phyloP scores from a whole-genome alignment of 2,888 invertebrate genomes.

The Drosophila mimetica region DNA sequence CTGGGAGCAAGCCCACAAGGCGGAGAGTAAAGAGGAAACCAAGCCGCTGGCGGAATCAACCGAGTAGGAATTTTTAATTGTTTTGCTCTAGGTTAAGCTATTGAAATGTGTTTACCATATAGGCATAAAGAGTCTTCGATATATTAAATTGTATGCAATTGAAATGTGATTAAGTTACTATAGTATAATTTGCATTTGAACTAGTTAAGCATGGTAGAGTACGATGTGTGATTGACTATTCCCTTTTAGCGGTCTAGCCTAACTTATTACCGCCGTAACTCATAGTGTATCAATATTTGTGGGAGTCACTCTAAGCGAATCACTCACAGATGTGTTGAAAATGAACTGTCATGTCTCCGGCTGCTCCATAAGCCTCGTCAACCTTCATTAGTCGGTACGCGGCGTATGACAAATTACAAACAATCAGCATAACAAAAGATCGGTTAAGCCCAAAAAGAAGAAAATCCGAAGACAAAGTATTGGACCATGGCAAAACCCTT shows the following conservation, averaged over 20 bases:
- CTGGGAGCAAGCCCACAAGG: constrained; percentile 68
- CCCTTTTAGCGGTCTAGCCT: neutral
- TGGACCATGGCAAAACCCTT: constrained; percentile 33
- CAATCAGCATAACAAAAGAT: constrained; percentile 65
- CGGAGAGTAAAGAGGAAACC: neutral
- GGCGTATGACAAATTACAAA: constrained; percentile 65
- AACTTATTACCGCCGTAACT: constrained; percentile 32
- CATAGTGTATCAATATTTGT: constrained; percentile 34
- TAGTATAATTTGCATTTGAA: too few species aligned
- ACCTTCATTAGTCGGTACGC: constrained; percentile 40
- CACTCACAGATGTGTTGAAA: constrained; percentile 44
- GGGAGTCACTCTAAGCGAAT: constrained; percentile 31
- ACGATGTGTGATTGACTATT: constrained; percentile 8
- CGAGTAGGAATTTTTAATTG: constrained; percentile 2
- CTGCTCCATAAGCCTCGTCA: constrained; percentile 51
- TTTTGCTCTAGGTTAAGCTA: constrained; percentile 21
- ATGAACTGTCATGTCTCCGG: constrained; percentile 53
- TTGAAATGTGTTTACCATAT: constrained; percentile 20
- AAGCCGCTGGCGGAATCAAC: constrained; percentile 1
- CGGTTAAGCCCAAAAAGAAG: constrained; percentile 38
- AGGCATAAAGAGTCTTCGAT: constrained; percentile 10
- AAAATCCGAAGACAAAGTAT: constrained; percentile 24
- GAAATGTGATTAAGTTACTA: neutral
- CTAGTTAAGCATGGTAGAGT: neutral
- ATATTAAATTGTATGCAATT: constrained; percentile 32